These are phyloP conservation scores for Erinaceus europaeus DNA, from an alignment of 2,113 vertebrate species.

Conservation along the genomic window DNA sequence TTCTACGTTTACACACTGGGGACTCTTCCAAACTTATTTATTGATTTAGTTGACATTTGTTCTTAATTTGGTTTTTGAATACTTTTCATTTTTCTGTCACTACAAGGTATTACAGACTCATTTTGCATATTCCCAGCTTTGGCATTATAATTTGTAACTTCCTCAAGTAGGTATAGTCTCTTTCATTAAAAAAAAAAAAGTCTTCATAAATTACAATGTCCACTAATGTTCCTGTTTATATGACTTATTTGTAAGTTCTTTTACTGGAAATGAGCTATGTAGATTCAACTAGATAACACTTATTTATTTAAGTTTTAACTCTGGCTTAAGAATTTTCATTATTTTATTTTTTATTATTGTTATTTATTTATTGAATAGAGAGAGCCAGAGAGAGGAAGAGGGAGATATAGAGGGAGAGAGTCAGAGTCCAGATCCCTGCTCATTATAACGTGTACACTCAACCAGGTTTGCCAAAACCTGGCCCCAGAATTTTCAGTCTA, in stretches of 20 bases:
- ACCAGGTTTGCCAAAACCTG: background rate
- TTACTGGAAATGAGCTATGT: background rate
- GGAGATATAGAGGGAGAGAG: no score
- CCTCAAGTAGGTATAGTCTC: background rate
- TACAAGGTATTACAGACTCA: background rate
- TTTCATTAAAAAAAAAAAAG: background rate
- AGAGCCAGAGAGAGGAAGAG: no score
- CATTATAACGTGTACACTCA: no score
- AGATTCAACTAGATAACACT: background rate
- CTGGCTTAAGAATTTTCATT: background rate
- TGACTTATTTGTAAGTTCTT: background rate
- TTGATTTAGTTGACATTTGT: background rate
- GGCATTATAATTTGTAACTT: background rate
- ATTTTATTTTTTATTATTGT: no score
- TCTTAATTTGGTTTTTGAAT: no score
- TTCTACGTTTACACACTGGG: background rate
- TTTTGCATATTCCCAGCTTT: background rate
- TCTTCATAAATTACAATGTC: background rate
- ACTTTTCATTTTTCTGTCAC: background rate
- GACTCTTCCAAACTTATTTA: background rate
- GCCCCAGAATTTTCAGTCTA: background rate
- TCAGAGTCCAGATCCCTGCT: no score
- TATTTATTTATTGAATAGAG: no score
- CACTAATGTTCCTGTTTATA: background rate
- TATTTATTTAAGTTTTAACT: background rate